Base-by-base conservation (phyloP, 2,888 invertebrate genomes). In the Pristionchus maxplancki region DNA sequence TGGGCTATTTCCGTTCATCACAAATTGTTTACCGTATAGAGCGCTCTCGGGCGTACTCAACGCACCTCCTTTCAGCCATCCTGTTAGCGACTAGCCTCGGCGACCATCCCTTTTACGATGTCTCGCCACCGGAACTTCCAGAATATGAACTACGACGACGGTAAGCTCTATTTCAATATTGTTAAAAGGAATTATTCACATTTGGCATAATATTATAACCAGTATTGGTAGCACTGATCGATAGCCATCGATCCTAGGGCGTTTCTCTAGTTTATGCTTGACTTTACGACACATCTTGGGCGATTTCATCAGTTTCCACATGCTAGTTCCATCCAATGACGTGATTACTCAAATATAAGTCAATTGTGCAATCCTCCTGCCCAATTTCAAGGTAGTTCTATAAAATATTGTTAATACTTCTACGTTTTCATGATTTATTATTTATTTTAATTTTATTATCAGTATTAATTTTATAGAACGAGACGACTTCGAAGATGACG, bases 81-180 rank as follows among this genome's bases (percentile, higher is more conserved):
- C n/a, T n/a, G 40, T 64, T 64, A 64, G 64, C 37, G 71, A 78
- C 48, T 44, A 78, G 44, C 4, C 78, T 8, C 44, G 11, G 28
- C 78, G 13, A 67, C 31, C 31, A 15, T 17, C 67, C 31, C 13
- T 15, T 67, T n/a, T 17, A 78, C 44, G 40, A 93, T 93, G 93
- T 92, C 93, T 6, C 89, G 93, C 37, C 93, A 93, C 71, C 89
- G 93, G 34, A 91, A 90, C 88, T 89, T 93, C 37, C 89, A 91
- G 24, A 93, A 93, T 53, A 88, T 93, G 87, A 90, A 93, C 88
- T 89, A 93, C 53, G 92, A 93, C 44, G 93, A 93, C 84, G 93
- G 93, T 93, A 87, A 84, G 83, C 28, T 48, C 67, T 15, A 9
- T 83, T 34, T 15, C 9, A 58, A 9, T 24, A 24, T 20, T 58